A percentile compares a stretch with the other conserved stretches of the same genome.
Conservation (phyloP, 1,140 invertebrate genomes). For the Caenorhabditis remanei region DNA sequence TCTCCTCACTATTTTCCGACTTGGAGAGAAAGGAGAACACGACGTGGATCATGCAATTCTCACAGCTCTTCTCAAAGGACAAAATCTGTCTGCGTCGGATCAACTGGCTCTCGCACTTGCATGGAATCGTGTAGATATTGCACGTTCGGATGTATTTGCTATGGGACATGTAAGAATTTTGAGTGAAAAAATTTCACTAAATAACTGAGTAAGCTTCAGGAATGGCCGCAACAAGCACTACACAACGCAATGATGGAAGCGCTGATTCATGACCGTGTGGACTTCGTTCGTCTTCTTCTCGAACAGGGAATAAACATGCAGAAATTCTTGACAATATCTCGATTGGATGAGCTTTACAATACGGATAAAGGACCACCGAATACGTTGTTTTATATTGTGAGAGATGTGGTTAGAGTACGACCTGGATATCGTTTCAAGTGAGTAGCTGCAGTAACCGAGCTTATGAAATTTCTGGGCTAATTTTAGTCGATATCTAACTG, state of each 20-base stretch:
- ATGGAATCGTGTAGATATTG: constrained; percentile 97
- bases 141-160: constrained; percentile 90
- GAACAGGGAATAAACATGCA: constrained; percentile 98
- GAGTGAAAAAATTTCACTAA: background rate
- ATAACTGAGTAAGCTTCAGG: constrained; percentile 79
- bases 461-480: background rate
- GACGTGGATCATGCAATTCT: constrained; percentile 76
- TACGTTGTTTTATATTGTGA: constrained; percentile 72
- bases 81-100: constrained; percentile 74
- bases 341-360: constrained; percentile 95
- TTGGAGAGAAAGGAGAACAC: constrained; percentile 71
- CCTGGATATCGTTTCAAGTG: constrained; percentile 68
- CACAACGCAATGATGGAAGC: constrained; percentile 99
- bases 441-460: background rate
- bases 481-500: too few relatives aligned
- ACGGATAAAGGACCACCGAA: constrained; percentile 81
- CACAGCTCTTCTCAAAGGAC: constrained; percentile 75
- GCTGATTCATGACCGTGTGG: constrained; percentile 90
- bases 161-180: constrained; percentile 84
- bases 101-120: constrained; percentile 85
- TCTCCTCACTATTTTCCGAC: constrained; percentile 73
- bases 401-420: constrained; percentile 69
- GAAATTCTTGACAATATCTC: constrained; percentile 93
- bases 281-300: constrained; percentile 91
- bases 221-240: constrained; percentile 88